Base-by-base conservation (phyloP, 2,797 vertebrate species). In the Phataginus tricuspis region DNA sequence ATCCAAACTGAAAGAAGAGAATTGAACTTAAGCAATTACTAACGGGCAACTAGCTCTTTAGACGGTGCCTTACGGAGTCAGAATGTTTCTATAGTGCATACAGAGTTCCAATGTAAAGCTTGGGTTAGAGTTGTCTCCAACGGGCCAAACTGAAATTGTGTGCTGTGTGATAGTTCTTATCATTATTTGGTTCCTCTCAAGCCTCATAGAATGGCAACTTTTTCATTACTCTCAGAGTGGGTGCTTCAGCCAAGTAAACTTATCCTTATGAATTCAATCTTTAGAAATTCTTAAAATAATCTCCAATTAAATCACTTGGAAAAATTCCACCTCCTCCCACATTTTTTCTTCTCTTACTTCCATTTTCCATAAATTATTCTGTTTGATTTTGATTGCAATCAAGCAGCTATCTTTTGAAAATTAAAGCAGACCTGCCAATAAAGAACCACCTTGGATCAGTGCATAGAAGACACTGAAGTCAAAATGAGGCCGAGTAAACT, bases 211-310 rank as follows among this genome's bases (percentile, higher is more conserved):
- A 93, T 74, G 78, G 49, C n/a, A 92, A 34, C 42, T 27, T 92
- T 61, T 82, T 86, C 57, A 45, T 63, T 82, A 42, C 51, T 86
- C 27, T 92, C 51, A 87, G 45, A 71, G 57, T 88, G 88, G 39
- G 5, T 93, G n/a, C 42, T 59, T 93, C 78, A 80, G 75, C 72
- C 45, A 83, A 75, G 66, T 82, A 90, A 80, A 82, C 12, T 42
- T 87, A 80, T 59, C 77, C 94, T 94, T 92, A 86, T 45, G 74
- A 96, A 97, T 94, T 75, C 94, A 82, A 61, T 88, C 64, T 92
- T 95, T 90, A 92, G 85, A 96, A 96, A 95, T 95, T 96, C 93
- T 96, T 96, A 94, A 97, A 95, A 97, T 96, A 95, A 91, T 96
- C 51, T 94, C 84, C 82, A 97, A 61, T 97, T 96, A 97, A 96